Conservation (phyloP, 92 coral and sea anemone genomes). For the Epizoanthus ramosus region DNA sequence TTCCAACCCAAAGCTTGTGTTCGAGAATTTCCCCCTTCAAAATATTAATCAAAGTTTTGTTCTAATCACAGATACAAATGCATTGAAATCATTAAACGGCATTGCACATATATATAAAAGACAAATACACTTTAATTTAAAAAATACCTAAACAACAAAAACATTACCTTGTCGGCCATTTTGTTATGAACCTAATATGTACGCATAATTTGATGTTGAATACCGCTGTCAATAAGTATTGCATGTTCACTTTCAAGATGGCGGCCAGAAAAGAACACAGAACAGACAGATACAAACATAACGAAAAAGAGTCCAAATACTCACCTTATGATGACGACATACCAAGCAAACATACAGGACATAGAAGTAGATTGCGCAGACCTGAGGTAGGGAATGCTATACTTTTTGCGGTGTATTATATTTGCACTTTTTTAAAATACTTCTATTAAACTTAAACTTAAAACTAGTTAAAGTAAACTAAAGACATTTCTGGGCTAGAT, state of each 20-base stretch:
- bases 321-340: background rate
- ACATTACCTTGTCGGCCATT: conserved; percentile 53
- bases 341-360: conserved; percentile 2
- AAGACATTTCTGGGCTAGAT: too few species aligned
- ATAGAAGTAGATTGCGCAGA: conserved; percentile 23
- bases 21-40: conserved; percentile 45
- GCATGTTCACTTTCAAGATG: conserved; percentile 66
- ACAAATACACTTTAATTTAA: background rate
- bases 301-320: conserved; percentile 26
- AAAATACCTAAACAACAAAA: background rate
- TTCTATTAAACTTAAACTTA: too few species aligned
- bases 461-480: too few species aligned
- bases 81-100: background rate
- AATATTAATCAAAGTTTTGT: background rate
- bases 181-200: conserved; percentile 14
- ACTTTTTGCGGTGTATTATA: too few species aligned
- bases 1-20: conserved; percentile 92
- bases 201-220: conserved; percentile 18
- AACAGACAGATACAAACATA: conserved; percentile 33
- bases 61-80: background rate
- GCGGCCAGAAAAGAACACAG: conserved; percentile 58
- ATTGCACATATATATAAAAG: background rate
- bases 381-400: conserved; percentile 9
- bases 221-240: conserved; percentile 33
- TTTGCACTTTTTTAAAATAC: too few species aligned